Evolutionary conservation across 2,113 vertebrate species (phyloP), one percentile per base, ranked within the genome.

Genomic region (Gracilinanus agilis): DNA sequence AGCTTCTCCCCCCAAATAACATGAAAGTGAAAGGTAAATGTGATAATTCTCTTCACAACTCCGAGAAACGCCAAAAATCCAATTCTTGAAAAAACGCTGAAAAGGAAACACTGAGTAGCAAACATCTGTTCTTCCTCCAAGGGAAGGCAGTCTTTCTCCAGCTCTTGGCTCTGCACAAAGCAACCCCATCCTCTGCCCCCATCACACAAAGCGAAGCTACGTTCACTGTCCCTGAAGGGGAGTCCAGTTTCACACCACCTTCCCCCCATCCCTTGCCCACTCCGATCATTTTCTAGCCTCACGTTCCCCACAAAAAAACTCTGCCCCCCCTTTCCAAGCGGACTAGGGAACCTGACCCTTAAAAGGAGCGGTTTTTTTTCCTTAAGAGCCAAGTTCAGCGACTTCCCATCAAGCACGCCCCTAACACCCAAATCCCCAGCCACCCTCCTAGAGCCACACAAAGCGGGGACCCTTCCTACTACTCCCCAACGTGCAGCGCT

Each of bases 121-220:
- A 27, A 9, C 56, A 7, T 25, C 49, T 56, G 24, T 56, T 24
- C 55, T 56, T 25, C 55, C 55, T 56, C 1, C 55, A 44, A 92
- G 55, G 49, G 89, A 25, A 44, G 89, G 90, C 61, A 5, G 21
- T 92, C 91, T 54, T 9, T 90, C 44, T 92, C 91, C 93, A 94
- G 24, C 92, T n/a, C 90, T 24, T 34, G 95, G 58, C 92, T 95
- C 89, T 40, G 95, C 95, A 98, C 97, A 97, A 97, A 97, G 97
- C 96, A 54, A 61, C 95, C 92, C 94, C 94, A 27, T 92, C 56
- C 94, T 61, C 97, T 93, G 93, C 92, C 96, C 96, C 93, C 93
- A 49, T 40, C 94, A 90, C 96, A 97, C 96, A 98, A 97, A 96
- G 97, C 97, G 34, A 94, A 95, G 96, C 92, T 88, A 34, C 49